A percentile compares a stretch with the other conserved stretches of the same genome.
Evolutionary conservation across 2,113 vertebrate species (phyloP).

Genomic region (Loxodonta africana): DNA sequence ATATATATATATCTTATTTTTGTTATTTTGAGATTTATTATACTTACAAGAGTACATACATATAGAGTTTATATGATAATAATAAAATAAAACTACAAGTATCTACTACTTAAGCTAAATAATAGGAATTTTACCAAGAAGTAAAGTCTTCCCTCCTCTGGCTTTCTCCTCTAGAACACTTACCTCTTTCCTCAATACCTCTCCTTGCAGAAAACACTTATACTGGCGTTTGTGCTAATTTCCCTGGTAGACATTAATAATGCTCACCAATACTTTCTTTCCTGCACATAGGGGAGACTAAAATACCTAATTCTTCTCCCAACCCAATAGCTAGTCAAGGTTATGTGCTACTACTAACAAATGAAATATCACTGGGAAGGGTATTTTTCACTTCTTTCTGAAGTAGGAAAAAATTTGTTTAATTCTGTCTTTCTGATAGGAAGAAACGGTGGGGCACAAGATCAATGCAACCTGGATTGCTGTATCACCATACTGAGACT

Average conservation of each 20-base stretch:
- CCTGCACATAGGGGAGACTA: not conserved
- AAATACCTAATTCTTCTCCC: not conserved
- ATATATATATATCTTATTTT: no score
- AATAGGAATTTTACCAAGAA: not conserved
- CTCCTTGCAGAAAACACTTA: not conserved
- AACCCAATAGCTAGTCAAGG: not conserved
- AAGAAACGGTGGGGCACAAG: not conserved
- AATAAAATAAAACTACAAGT: not conserved
- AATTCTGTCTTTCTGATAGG: not conserved
- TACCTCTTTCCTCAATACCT: not conserved
- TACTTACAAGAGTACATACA: not conserved
- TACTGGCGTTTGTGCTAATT: not conserved
- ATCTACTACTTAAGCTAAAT: not conserved
- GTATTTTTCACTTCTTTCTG: not conserved
- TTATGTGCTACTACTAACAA: not conserved
- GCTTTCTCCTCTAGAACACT: not conserved
- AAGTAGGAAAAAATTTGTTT: not conserved
- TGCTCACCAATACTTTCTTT: not conserved
- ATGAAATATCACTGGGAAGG: not conserved
- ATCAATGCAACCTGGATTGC: not conserved
- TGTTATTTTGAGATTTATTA: no score
- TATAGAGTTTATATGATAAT: not conserved
- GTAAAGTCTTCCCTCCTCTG: not conserved
- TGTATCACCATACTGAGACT: not conserved
- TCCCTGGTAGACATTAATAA: not conserved